Base-by-base conservation (phyloP, 2,113 vertebrate species). In the Anoura caudifer region DNA sequence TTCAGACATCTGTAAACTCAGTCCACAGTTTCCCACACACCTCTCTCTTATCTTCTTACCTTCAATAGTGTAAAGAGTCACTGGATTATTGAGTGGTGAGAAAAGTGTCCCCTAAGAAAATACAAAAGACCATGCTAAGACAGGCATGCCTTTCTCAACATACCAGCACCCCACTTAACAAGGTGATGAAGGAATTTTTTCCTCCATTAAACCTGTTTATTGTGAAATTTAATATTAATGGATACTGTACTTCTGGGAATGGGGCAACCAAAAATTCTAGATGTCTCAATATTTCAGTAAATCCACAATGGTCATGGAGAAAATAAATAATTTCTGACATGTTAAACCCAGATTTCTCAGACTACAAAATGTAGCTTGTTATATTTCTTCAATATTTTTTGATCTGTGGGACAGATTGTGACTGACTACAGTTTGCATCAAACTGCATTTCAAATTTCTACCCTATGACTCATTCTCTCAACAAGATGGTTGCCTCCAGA, bases 361-460 rank as follows among this genome's bases (percentile, higher is more conserved):
- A 93, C 52, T 84, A 93, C 82, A 85, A 28, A 72, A 38, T 69
- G 77, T 95, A 79, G 93, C 45, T 54, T 82, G 85, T 50, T 95
- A 67, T n/a, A 91, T 56, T 86, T 83, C 91, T 67, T 92, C 83
- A 43, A 38, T 50, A 59, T 86, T 87, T 97, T 95, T 82, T 75
- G 3, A 92, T 88, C 65, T 52, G 26, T 43, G 69, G 63, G 88
- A 96, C 86, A 95, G 85, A 95, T 70, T 97, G 92, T 88, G 45
- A 73, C 95, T 95, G 85, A 95, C 75, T 97, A 95, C 54, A 75
- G 56, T 83, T 69, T 63, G 70, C 70, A 85, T 94, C 28, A 96
- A 96, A 96, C 63, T 90, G 82, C 86, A 87, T 82, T 90, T 75
- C 63, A 92, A 86, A 96, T 95, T 97, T 97, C 95, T 96, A 75